A percentile compares a stretch with the other conserved stretches of the same genome.
phyloP scores from a whole-genome alignment of 64 coral and sea anemone genomes.

The Stichodactyla helianthus region DNA sequence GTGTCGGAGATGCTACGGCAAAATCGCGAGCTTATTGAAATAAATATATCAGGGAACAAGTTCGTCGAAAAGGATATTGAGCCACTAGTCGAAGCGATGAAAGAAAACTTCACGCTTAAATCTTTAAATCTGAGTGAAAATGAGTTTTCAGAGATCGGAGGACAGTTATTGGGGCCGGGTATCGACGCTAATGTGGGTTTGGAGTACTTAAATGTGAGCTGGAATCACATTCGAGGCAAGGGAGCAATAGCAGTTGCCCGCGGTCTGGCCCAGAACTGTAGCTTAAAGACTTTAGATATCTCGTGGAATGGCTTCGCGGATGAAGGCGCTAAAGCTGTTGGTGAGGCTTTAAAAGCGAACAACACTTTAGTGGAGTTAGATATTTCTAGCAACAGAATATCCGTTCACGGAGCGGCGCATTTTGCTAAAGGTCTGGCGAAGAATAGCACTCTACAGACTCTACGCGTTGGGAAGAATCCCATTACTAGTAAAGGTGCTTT shows the following conservation, averaged over 20 bases:
- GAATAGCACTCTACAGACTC: slow-evolving; percentile 64
- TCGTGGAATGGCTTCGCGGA: slow-evolving; percentile 96
- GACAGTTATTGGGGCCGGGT: slow-evolving; percentile 77
- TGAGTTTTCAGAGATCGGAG: slow-evolving; percentile 64
- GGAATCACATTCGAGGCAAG: slow-evolving; percentile 81
- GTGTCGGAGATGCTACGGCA: slow-evolving; percentile 82
- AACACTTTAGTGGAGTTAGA: slow-evolving; percentile 75
- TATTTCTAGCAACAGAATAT: slow-evolving; percentile 74
- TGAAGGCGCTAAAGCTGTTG: slow-evolving; percentile 67
- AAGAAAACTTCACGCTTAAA: slow-evolving; percentile 89
- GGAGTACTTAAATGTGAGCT: slow-evolving; percentile 82
- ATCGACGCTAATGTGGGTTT: slow-evolving; percentile 86
- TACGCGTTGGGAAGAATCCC: slow-evolving; percentile 48
- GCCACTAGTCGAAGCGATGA: slow-evolving; percentile 87
- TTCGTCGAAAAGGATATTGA: slow-evolving; percentile 84
- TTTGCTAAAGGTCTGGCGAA: slow-evolving; percentile 58
- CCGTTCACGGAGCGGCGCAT: slow-evolving; percentile 44
- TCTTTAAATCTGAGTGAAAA: slow-evolving; percentile 82
- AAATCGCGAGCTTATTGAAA: slow-evolving; percentile 76
- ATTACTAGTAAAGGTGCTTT: slow-evolving; percentile 47
- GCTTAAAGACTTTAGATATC: slow-evolving; percentile 70
- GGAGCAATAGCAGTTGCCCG: slow-evolving; percentile 68
- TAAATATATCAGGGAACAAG: slow-evolving; percentile 75
- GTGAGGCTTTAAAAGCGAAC: slow-evolving; percentile 63
- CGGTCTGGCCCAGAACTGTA: slow-evolving; percentile 66